phyloP scores from a whole-genome alignment of 2,888 invertebrate genomes.

The Drosophila paranaensis region DNA sequence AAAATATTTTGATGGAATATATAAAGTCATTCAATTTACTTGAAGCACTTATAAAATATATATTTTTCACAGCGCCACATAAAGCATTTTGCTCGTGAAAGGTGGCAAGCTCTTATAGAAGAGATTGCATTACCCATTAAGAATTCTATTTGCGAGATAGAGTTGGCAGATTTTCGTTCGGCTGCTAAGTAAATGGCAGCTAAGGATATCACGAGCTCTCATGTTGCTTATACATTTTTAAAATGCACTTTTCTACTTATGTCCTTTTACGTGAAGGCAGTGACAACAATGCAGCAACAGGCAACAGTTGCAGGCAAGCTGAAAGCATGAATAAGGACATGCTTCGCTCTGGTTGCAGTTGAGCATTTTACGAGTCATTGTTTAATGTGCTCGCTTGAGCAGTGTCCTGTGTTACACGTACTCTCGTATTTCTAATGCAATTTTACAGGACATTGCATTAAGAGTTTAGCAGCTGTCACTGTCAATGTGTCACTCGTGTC shows the following conservation, averaged over 20 bases:
- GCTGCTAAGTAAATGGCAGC: conserved; percentile 44
- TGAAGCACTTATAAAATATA: background rate
- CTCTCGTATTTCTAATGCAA: conserved; percentile 64
- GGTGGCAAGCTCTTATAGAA: conserved; percentile 14
- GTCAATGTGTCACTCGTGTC: conserved; percentile 50
- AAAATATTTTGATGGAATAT: background rate
- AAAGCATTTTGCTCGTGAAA: conserved; percentile 15
- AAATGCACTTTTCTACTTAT: conserved; percentile 72
- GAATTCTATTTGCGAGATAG: conserved; percentile 62
- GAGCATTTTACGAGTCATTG: conserved; percentile 69
- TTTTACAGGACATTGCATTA: conserved; percentile 58
- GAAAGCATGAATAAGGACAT: conserved; percentile 40
- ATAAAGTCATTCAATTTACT: background rate
- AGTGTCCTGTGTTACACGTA: conserved; percentile 36
- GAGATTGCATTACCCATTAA: conserved; percentile 43
- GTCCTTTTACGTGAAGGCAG: conserved; percentile 65
- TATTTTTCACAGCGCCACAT: background rate
- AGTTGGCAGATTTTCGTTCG: conserved; percentile 27
- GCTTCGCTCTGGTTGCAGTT: conserved; percentile 37
- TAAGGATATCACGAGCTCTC: conserved; percentile 58
- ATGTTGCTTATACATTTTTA: conserved; percentile 72
- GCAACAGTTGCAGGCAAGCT: conserved; percentile 27
- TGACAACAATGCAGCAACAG: conserved; percentile 51
- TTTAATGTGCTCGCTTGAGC: conserved; percentile 49
- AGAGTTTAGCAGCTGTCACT: conserved; percentile 46